Conservation (phyloP, 2,113 vertebrate genomes). For the Nettapus auritus region DNA sequence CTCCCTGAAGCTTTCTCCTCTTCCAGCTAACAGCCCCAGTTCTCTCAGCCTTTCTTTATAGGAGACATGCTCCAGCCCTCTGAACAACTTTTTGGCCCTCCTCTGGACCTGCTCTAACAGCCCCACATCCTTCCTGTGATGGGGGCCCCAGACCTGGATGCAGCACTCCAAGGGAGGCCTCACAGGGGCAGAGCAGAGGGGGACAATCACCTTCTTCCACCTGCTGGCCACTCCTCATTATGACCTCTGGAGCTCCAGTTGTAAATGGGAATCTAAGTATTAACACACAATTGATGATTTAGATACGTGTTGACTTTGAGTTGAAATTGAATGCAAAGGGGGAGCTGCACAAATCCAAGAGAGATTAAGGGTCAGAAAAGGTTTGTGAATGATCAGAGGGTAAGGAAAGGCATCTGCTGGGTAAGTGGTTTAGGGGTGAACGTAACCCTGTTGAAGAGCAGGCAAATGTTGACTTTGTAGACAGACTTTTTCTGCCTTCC, state of each 20-base stretch:
- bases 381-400: neutral
- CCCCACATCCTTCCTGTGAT: no score
- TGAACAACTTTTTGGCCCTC: no score
- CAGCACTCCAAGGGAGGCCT: no score
- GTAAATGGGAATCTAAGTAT: neutral
- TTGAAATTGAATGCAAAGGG: neutral
- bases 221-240: neutral
- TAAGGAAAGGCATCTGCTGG: accelerated
- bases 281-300: neutral
- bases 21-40: no score
- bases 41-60: no score
- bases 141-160: no score
- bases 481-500: neutral
- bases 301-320: neutral
- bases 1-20: no score
- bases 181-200: no score
- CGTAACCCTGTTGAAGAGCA: neutral
- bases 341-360: neutral
- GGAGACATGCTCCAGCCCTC: no score
- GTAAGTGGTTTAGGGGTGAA: neutral
- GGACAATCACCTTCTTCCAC: no score
- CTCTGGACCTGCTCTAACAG: no score
- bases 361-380: neutral
- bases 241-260: neutral
- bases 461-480: neutral